phyloP scores from a whole-genome alignment of 2,797 vertebrate genomes.

The Oophaga sylvatica region DNA sequence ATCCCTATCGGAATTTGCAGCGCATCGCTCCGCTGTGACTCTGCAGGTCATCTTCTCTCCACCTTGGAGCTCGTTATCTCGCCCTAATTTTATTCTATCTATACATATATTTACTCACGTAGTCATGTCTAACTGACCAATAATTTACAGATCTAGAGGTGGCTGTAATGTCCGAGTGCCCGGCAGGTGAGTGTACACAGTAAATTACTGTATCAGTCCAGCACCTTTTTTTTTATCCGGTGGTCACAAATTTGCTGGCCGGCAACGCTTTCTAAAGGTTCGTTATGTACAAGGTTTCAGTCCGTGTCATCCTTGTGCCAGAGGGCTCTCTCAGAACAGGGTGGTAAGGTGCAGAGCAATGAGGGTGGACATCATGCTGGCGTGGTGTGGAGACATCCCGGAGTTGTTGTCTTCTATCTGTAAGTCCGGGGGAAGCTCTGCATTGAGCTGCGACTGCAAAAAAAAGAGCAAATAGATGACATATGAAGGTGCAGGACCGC shows the following conservation, averaged over 20 bases:
- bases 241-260: neutral
- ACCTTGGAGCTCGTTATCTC: neutral
- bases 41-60: constrained; percentile 12
- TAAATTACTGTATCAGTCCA: neutral
- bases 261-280: neutral
- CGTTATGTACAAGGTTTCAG: constrained; percentile 22
- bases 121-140: neutral
- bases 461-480: neutral
- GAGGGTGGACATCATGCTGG: constrained; percentile 17
- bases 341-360: neutral
- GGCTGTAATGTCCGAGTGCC: neutral
- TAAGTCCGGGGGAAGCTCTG: constrained; percentile 22
- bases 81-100: neutral
- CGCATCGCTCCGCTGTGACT: neutral
- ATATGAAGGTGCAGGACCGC: neutral
- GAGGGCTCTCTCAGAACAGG: neutral
- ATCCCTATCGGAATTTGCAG: neutral
- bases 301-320: neutral
- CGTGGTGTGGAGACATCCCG: constrained; percentile 3
- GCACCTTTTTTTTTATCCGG: neutral
- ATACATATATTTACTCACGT: constrained; percentile 19
- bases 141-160: constrained; percentile 8
- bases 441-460: constrained; percentile 46
- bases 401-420: constrained; percentile 8
- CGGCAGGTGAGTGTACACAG: neutral